Evolutionary conservation across 2,888 invertebrate species (phyloP).

Genomic region (Macrosoma leucophasiata): DNA sequence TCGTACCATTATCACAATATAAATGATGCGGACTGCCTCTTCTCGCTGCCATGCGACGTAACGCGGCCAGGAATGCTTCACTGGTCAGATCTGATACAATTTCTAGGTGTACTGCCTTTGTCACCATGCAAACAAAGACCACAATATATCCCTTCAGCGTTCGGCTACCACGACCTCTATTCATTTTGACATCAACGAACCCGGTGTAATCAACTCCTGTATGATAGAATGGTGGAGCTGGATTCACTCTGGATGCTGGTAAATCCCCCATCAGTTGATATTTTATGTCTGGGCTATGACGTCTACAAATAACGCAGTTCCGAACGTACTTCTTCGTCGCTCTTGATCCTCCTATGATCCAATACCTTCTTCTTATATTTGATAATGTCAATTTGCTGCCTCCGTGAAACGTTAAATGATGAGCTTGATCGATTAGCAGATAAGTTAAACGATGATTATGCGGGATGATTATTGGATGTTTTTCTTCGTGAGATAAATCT

Average conservation of each 20-base stretch:
- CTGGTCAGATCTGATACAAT: slow-evolving; percentile 14
- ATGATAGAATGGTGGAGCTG: slow-evolving; percentile 16
- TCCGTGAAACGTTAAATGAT: slow-evolving; percentile 20
- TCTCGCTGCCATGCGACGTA: slow-evolving; percentile 9
- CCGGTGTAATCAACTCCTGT: slow-evolving; percentile 18
- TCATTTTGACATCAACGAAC: slow-evolving; percentile 11
- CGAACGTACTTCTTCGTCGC: slow-evolving; percentile 10
- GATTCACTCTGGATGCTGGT: slow-evolving; percentile 14
- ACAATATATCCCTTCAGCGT: slow-evolving; percentile 3
- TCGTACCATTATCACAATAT: slow-evolving; percentile 16
- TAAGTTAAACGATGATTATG: slow-evolving; percentile 10
- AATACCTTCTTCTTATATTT: slow-evolving; percentile 16
- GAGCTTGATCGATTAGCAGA: slow-evolving; percentile 18
- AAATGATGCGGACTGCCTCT: slow-evolving; percentile 11
- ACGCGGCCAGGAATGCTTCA: slow-evolving; percentile 13
- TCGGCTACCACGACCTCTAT: background rate
- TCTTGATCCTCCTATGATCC: slow-evolving; percentile 15
- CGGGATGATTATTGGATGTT: slow-evolving; percentile 13
- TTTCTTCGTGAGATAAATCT: too few species aligned
- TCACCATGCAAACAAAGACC: slow-evolving; percentile 7
- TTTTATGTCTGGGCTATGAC: slow-evolving; percentile 9
- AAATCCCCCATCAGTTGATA: slow-evolving; percentile 23
- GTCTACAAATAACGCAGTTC: slow-evolving; percentile 14
- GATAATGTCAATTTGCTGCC: slow-evolving; percentile 15
- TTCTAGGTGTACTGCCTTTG: slow-evolving; percentile 16